These are phyloP conservation scores for Neopelma chrysocephalum DNA, from an alignment of 2,797 vertebrate species.

Conservation along the genomic window DNA sequence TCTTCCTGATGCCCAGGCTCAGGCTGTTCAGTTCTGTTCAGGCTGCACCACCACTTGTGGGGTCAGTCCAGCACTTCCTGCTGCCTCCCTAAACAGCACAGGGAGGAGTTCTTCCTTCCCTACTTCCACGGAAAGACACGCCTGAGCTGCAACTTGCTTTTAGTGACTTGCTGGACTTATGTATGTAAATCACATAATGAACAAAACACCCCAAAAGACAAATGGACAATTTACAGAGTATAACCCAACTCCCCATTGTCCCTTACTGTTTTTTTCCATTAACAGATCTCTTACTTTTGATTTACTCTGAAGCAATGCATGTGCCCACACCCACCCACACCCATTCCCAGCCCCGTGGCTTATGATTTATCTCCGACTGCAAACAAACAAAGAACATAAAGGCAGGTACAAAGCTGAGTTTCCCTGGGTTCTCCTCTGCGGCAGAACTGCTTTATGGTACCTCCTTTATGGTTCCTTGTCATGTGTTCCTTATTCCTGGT, in stretches of 20 bases:
- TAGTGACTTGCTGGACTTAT: background rate
- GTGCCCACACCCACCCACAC: background rate
- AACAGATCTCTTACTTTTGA: background rate
- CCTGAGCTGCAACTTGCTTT: background rate
- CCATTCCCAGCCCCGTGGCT: background rate
- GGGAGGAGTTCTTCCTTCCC: background rate
- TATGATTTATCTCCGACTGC: constrained; percentile 46
- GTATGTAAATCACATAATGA: background rate
- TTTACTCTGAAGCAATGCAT: background rate
- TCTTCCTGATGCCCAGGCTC: background rate
- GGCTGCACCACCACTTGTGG: background rate
- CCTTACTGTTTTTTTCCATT: background rate
- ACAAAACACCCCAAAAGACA: background rate
- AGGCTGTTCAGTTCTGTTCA: background rate
- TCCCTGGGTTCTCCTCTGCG: background rate
- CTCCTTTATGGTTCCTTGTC: background rate
- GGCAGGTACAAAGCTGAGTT: background rate
- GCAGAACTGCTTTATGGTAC: background rate
- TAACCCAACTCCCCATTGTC: background rate
- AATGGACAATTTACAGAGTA: background rate
- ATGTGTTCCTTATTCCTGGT: background rate
- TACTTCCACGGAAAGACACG: accelerated
- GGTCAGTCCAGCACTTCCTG: background rate
- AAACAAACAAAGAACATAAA: constrained; percentile 6
- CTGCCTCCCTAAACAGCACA: background rate